These are phyloP conservation scores for Parochlus steinenii DNA, from an alignment of 2,888 invertebrate genomes.

Conservation along the genomic window DNA sequence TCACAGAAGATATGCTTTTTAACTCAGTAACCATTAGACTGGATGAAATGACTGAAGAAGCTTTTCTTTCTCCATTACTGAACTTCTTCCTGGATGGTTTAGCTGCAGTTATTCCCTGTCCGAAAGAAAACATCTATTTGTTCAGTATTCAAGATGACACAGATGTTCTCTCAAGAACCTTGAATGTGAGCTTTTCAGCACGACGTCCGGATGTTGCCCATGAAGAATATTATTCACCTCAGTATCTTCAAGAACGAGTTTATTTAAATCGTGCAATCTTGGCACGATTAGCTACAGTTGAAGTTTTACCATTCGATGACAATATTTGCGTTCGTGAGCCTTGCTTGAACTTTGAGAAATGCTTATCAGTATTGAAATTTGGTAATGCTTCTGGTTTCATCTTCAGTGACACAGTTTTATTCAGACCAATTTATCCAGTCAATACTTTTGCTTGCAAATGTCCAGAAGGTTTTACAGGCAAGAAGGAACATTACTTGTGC, in stretches of 20 bases:
- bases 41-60: constrained; percentile 84
- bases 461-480: constrained; percentile 80
- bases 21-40: constrained; percentile 87
- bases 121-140: constrained; percentile 79
- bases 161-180: constrained; percentile 68
- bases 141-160: constrained; percentile 89
- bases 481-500: constrained; percentile 78
- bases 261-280: constrained; percentile 80
- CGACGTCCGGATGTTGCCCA: constrained; percentile 60
- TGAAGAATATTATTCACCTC: constrained; percentile 68
- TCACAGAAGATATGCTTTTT: constrained; percentile 86
- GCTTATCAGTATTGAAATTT: constrained; percentile 78
- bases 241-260: constrained; percentile 83
- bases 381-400: constrained; percentile 86
- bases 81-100: constrained; percentile 79
- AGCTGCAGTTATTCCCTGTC: constrained; percentile 82
- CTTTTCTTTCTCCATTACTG: constrained; percentile 75
- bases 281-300: constrained; percentile 73
- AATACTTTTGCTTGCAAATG: constrained; percentile 88
- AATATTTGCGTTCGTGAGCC: constrained; percentile 91
- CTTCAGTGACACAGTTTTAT: constrained; percentile 73
- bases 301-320: constrained; percentile 90
- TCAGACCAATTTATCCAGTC: constrained; percentile 86
- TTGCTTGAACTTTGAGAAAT: constrained; percentile 86
- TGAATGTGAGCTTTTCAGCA: constrained; percentile 90